A percentile compares a stretch with the other conserved stretches of the same genome.
phyloP scores from a whole-genome alignment of 2,888 invertebrate species.

The Tachina fera region DNA sequence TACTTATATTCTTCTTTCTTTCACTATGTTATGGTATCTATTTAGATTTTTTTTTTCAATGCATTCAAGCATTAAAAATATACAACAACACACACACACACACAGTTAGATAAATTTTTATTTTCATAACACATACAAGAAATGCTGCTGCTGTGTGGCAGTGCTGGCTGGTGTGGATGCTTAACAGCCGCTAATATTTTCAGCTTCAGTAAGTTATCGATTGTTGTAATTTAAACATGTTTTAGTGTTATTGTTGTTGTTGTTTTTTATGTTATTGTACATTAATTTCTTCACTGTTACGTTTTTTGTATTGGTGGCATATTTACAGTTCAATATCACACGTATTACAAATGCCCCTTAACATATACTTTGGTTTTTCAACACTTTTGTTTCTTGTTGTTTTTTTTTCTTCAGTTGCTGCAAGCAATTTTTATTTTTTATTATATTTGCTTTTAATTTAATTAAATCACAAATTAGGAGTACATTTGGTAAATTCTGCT shows the following conservation, averaged over 20 bases:
- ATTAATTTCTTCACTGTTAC: not conserved
- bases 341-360: constrained; percentile 35
- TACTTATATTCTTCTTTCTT: not conserved
- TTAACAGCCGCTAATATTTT: constrained; percentile 39
- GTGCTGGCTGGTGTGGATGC: not conserved
- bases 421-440: constrained; percentile 7
- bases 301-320: constrained; percentile 5
- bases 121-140: too few species aligned
- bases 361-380: constrained; percentile 43
- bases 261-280: not conserved
- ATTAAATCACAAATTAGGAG: constrained; percentile 38
- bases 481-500: constrained; percentile 38
- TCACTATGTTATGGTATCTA: not conserved
- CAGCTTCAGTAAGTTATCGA: constrained; percentile 64
- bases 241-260: constrained; percentile 13
- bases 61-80: not conserved
- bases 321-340: not conserved
- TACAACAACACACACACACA: not conserved
- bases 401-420: constrained; percentile 6
- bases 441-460: constrained; percentile 2
- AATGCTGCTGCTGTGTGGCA: too few species aligned
- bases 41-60: not conserved
- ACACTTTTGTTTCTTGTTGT: constrained; percentile 32
- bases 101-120: not conserved
- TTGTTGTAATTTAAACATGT: constrained; percentile 36